Conservation (phyloP, 2,888 invertebrate species). For the Tenodera sinensis region DNA sequence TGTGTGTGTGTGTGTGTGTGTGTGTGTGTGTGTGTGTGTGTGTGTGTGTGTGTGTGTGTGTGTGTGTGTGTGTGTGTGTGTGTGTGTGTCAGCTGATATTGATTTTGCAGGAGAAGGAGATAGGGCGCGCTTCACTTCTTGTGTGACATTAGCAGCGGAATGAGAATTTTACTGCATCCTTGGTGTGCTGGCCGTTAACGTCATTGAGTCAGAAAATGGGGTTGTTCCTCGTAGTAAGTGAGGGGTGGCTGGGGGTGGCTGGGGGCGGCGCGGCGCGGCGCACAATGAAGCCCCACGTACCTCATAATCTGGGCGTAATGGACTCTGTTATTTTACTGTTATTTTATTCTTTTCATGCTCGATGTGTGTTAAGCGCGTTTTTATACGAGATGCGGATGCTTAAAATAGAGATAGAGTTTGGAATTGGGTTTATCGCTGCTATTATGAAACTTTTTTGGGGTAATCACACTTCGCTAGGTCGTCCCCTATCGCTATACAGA, state of each 20-base stretch:
- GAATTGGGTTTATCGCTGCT: neutral
- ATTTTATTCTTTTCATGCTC: neutral
- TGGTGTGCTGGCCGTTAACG: neutral
- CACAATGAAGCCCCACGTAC: too few species aligned
- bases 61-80: too few species aligned
- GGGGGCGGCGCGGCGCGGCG: too few species aligned
- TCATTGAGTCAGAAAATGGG: neutral
- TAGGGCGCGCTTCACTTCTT: neutral
- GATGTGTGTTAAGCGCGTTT: neutral
- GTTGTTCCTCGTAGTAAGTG: too few species aligned
- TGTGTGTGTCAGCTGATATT: neutral
- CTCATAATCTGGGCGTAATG: neutral
- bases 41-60: too few species aligned
- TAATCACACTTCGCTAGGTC: neutral
- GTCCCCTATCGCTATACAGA: too few species aligned
- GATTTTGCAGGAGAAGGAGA: neutral
- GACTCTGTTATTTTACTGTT: neutral
- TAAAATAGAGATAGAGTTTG: neutral
- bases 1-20: too few species aligned
- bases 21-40: too few species aligned
- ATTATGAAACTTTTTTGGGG: neutral
- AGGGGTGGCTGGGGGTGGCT: too few species aligned
- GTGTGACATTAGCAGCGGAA: neutral
- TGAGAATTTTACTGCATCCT: neutral
- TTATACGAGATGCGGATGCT: neutral